A percentile compares a stretch with the other conserved stretches of the same genome.
Conservation (phyloP, 2,113 vertebrate genomes). For the Mormyrus lacerda region DNA sequence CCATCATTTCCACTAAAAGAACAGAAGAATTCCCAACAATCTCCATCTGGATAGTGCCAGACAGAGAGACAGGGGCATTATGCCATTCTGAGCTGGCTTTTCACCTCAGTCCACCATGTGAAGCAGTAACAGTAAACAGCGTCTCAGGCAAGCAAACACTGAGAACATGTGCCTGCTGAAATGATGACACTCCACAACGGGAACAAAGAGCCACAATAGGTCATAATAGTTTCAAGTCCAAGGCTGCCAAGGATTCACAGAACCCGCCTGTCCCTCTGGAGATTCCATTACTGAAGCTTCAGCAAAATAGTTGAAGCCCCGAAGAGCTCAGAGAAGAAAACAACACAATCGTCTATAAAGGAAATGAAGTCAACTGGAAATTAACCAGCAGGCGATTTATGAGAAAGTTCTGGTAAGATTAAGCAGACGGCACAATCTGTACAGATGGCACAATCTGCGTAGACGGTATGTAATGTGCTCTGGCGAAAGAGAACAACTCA, state of each 20-base stretch:
- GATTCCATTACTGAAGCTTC: background rate
- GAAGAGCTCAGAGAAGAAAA: background rate
- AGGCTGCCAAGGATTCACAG: background rate
- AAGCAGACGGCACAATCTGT: no score
- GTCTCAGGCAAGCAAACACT: background rate
- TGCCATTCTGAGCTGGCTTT: background rate
- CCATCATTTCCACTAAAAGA: background rate
- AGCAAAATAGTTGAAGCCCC: background rate
- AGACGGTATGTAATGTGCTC: background rate
- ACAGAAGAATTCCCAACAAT: background rate
- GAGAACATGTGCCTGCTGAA: background rate
- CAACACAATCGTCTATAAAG: background rate
- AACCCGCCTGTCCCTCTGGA: background rate
- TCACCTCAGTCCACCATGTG: background rate
- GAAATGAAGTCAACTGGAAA: background rate
- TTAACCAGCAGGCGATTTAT: background rate
- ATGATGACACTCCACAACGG: background rate
- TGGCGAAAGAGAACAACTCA: background rate
- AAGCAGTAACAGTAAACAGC: background rate
- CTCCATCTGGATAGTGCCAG: background rate
- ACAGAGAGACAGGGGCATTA: background rate
- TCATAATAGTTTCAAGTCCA: background rate
- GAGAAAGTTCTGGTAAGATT: background rate
- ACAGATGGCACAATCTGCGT: no score
- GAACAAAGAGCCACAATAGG: background rate